Percentiles rank a stretch among this genome's conserved stretches.
Conservation (phyloP, 2,113 vertebrate genomes). For the Leucosticte australis region DNA sequence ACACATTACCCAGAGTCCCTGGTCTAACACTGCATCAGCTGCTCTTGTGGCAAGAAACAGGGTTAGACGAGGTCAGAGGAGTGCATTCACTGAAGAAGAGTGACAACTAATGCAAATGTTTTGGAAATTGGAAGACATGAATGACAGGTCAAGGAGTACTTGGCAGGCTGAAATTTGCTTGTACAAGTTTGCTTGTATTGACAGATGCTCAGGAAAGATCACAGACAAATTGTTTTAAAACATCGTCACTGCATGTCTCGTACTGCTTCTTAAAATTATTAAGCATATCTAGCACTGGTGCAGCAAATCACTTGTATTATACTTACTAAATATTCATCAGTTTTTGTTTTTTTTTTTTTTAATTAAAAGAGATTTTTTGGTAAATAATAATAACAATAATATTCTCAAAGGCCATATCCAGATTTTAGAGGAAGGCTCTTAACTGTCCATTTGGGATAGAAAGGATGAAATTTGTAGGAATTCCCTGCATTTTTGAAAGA, state of each 20-base stretch:
- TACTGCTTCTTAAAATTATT: neutral
- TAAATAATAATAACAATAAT: neutral
- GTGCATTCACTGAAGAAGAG: neutral
- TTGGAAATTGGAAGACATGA: neutral
- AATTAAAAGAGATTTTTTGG: neutral
- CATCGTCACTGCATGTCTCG: neutral
- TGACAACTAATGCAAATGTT: neutral
- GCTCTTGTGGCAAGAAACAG: neutral
- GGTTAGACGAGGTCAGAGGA: neutral
- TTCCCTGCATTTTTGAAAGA: neutral
- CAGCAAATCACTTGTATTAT: neutral
- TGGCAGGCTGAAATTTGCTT: neutral
- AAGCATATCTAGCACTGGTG: neutral
- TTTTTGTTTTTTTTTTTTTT: neutral
- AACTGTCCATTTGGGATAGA: neutral
- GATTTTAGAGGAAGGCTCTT: neutral
- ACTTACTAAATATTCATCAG: neutral
- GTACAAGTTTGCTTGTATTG: neutral
- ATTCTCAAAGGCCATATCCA: neutral
- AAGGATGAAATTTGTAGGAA: neutral
- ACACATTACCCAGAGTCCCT: neutral
- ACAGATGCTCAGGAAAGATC: neutral
- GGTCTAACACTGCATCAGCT: neutral
- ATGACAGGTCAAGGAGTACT: neutral
- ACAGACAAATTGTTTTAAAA: neutral